Evolutionary conservation across 2,888 invertebrate species (phyloP), one percentile per base, ranked within the genome.

Genomic region (Ormia ochracea): DNA sequence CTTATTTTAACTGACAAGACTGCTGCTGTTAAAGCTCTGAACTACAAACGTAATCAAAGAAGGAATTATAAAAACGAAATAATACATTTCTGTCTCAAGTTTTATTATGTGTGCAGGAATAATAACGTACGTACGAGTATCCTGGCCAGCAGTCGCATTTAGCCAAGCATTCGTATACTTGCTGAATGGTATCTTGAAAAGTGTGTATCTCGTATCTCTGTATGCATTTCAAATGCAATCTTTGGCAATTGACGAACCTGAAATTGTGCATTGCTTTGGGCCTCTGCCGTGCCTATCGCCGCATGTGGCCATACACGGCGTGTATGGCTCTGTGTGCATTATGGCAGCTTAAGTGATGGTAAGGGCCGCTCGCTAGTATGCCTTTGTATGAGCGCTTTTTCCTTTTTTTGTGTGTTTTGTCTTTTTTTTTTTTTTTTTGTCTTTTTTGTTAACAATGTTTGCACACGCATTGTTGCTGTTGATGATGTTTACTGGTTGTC

Each of bases 401-500:
- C 5, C n/a, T n/a, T n/a, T n/a, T n/a, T n/a, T n/a, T n/a, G n/a
- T n/a, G n/a, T n/a, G n/a, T n/a, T n/a, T n/a, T n/a, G n/a, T n/a
- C n/a, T n/a, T n/a, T n/a, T n/a, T n/a, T n/a, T n/a, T n/a, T n/a
- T n/a, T n/a, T n/a, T n/a, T n/a, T n/a, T n/a, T n/a, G n/a, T n/a
- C n/a, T n/a, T 41, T 28, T 69, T 76, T 68, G 72, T 58, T 63
- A 63, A 33, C 76, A 48, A 68, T 80, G 80, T 80, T 80, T 73
- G 48, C 68, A 73, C 70, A 79, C 68, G 76, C 80, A 80, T 80
- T 48, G 41, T 54, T 61, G 66, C 56, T 66, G 70, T 48, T 75
- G 76, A 61, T 76, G 72, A 76, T 76, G 63, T 76, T 80, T 69
- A 72, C 72, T 80, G 76, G 58, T 76, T 76, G 80, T 73, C 76